Base-by-base conservation (phyloP, 30 jellyfish, hydroid and myxozoan species). In the Chrysaora quinquecirrha region DNA sequence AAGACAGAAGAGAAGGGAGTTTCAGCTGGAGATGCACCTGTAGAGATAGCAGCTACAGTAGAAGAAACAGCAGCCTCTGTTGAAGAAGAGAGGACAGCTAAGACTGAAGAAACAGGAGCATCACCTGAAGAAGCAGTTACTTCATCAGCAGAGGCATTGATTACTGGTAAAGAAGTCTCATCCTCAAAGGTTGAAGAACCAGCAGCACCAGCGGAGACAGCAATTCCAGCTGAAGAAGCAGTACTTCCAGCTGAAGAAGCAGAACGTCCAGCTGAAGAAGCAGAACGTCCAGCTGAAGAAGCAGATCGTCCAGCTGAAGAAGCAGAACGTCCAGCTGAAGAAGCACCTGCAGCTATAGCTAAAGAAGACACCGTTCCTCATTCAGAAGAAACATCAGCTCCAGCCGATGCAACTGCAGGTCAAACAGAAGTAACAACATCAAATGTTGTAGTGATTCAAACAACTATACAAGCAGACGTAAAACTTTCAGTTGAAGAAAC, bases 201-300 rank as follows among this genome's bases (percentile, higher is more conserved):
- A n/a, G n/a, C n/a, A 29, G 76, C 9, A 4, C 22, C 76, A 12
- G 76, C 21, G 30, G 48, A 7, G 50, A 11, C 7, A 29, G 48
- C 49, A n/a, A n/a, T n/a, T 30, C 50, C 48, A 64, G 50, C 50
- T 12, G 49, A 22, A 30, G 22, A 23, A 50, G 19, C 49, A 64
- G 49, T 2, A 12, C 54, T 28, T 22, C 27, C 80, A 68, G 22
- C 64, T 1, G 80, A 29, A 34, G 64, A 34, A 31, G 64, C 64
- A 30, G 22, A 68, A 34, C 12, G 6, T 4, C 27, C 64, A 7
- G 16, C 63, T 10, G 80, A 68, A 34, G 80, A 2, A 14, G 70
- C 31, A 25, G 43, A 23, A 16, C n/a, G 11, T 14, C 16, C 16
- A 24, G 49, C 27, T 4, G 48, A 31, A 14, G 29, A 3, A 16